phyloP scores from a whole-genome alignment of 2,797 vertebrate genomes.

The Ambastaia sidthimunki region DNA sequence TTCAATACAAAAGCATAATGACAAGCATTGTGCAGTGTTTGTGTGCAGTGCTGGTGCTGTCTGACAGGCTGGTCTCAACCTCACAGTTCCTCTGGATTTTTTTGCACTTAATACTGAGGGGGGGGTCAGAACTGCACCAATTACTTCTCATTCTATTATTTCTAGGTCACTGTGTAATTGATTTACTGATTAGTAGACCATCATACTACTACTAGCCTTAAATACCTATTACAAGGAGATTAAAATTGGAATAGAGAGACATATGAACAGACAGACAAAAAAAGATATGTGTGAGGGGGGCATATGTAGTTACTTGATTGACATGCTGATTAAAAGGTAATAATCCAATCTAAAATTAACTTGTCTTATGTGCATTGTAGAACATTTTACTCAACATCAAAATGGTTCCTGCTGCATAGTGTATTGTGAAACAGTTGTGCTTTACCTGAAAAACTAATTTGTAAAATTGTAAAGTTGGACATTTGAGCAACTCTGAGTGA shows the following conservation, averaged over 20 bases:
- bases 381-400: slow-evolving; percentile 46
- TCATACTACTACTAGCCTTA: slow-evolving; percentile 81
- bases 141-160: slow-evolving; percentile 83
- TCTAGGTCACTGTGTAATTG: slow-evolving; percentile 94
- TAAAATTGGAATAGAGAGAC: slow-evolving; percentile 41
- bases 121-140: slow-evolving; percentile 71
- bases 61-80: slow-evolving; percentile 34
- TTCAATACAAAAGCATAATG: neutral
- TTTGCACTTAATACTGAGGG: slow-evolving; percentile 58
- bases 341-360: slow-evolving; percentile 42
- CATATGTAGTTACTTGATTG: slow-evolving; percentile 35
- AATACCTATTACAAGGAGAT: slow-evolving; percentile 67
- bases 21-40: neutral
- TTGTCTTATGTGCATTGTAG: slow-evolving; percentile 25
- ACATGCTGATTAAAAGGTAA: slow-evolving; percentile 42
- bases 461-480: neutral
- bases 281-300: slow-evolving; percentile 10
- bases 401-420: slow-evolving; percentile 23
- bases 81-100: slow-evolving; percentile 66
- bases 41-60: neutral
- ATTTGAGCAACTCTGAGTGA: neutral
- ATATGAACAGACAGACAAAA: slow-evolving; percentile 22
- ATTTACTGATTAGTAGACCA: slow-evolving; percentile 86
- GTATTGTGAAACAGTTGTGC: neutral
- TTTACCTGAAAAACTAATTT: slow-evolving; percentile 18